Percentiles rank a stretch among this genome's conserved stretches.
phyloP scores from a whole-genome alignment of 2,797 vertebrate species.

The Sylvia borin region DNA sequence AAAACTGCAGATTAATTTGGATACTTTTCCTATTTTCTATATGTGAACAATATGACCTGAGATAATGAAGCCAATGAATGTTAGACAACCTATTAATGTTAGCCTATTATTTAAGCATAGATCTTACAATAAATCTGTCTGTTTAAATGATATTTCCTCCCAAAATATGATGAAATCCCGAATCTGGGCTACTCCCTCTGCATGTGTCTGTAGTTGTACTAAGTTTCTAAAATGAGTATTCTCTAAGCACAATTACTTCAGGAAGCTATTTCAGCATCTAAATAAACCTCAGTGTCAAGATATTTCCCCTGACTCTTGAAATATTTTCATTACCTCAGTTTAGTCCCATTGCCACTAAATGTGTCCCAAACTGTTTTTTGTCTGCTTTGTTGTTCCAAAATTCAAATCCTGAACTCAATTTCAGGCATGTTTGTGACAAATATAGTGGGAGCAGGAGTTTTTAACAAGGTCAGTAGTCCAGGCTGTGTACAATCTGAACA shows the following conservation, averaged over 20 bases:
- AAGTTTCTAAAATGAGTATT: conserved; percentile 6
- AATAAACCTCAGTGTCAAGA: conserved; percentile 35
- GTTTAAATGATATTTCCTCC: not conserved
- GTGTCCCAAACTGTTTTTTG: not conserved
- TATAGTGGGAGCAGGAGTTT: not conserved
- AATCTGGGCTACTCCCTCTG: not conserved
- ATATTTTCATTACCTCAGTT: conserved; percentile 35
- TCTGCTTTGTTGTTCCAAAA: conserved; percentile 2
- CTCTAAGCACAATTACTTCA: not conserved
- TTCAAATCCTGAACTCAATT: conserved; percentile 2
- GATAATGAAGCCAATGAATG: not conserved
- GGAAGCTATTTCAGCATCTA: conserved; percentile 55
- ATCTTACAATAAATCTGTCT: not conserved
- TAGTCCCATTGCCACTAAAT: conserved; percentile 31
- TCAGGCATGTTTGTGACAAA: not conserved
- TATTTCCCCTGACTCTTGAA: conserved; percentile 30
- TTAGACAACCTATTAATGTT: not conserved
- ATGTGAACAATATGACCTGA: not conserved
- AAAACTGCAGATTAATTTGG: not conserved
- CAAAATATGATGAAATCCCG: not conserved
- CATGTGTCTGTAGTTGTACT: not conserved
- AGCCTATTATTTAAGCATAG: not conserved
- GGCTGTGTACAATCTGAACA: not conserved
- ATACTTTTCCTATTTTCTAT: not conserved
- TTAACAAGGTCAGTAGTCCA: not conserved